A percentile compares a stretch with the other conserved stretches of the same genome.
Conservation (phyloP, 2,797 vertebrate species). For the Aeoliscus strigatus region DNA sequence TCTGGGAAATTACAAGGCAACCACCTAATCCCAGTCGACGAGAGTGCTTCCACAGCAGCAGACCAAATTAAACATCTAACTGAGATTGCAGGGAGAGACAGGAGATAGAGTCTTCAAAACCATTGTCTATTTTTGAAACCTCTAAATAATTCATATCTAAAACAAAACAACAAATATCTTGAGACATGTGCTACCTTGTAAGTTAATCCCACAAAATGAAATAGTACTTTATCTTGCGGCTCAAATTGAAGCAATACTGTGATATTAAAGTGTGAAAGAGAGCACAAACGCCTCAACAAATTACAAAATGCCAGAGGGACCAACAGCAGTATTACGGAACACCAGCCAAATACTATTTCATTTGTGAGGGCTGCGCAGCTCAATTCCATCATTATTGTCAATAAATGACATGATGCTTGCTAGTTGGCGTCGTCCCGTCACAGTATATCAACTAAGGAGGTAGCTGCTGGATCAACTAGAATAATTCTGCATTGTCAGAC, state of each 20-base stretch:
- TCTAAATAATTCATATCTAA: conserved; percentile 84
- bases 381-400: conserved; percentile 61
- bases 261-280: conserved; percentile 79
- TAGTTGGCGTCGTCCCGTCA: conserved; percentile 26
- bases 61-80: conserved; percentile 77
- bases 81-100: conserved; percentile 66
- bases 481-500: conserved; percentile 13
- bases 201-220: conserved; percentile 81
- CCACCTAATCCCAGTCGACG: conserved; percentile 63
- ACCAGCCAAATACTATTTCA: conserved; percentile 67
- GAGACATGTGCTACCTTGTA: conserved; percentile 69
- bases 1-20: conserved; percentile 75
- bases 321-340: conserved; percentile 52
- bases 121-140: conserved; percentile 62
- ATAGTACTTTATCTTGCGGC: conserved; percentile 75
- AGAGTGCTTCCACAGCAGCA: conserved; percentile 62
- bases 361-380: conserved; percentile 52
- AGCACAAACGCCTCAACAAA: conserved; percentile 73
- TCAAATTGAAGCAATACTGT: conserved; percentile 78
- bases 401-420: conserved; percentile 55
- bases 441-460: not conserved
- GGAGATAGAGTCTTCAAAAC: conserved; percentile 44
- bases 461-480: conserved; percentile 5
- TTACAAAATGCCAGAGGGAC: conserved; percentile 69
- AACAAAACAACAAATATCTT: conserved; percentile 80